These are phyloP conservation scores for Menura novaehollandiae DNA, from an alignment of 2,113 vertebrate genomes.

Conservation along the genomic window DNA sequence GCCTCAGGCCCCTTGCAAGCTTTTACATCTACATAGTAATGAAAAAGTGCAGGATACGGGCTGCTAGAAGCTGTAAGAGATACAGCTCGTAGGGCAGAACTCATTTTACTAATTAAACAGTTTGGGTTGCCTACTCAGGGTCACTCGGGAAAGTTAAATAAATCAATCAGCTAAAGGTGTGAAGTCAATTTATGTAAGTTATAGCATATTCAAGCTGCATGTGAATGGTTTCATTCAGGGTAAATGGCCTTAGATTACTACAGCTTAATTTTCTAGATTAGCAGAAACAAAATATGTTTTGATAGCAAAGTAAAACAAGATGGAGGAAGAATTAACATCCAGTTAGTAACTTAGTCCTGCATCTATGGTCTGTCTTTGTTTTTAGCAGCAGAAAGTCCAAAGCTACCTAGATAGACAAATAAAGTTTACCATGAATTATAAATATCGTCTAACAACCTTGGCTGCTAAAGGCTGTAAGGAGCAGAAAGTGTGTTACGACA, in stretches of 20 bases:
- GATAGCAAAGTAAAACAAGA: constrained; percentile 44
- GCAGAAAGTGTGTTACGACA: accelerated
- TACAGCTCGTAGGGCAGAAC: neutral
- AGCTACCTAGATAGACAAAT: neutral
- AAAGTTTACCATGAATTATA: neutral
- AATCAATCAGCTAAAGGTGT: constrained; percentile 51
- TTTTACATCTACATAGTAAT: neutral
- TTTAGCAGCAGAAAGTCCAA: neutral
- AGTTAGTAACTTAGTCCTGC: neutral
- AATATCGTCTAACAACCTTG: neutral
- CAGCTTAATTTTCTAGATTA: constrained; percentile 42
- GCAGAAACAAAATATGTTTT: constrained; percentile 54
- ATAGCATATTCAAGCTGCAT: neutral
- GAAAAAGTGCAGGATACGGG: neutral
- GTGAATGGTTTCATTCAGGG: constrained; percentile 55
- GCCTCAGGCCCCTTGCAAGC: neutral
- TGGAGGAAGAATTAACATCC: constrained; percentile 4
- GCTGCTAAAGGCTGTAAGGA: neutral
- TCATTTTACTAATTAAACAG: constrained; percentile 14
- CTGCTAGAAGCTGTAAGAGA: neutral
- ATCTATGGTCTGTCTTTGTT: neutral
- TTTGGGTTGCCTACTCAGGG: neutral
- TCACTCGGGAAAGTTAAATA: constrained; percentile 40
- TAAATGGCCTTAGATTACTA: constrained; percentile 15
- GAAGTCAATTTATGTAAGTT: constrained; percentile 51